A percentile compares a stretch with the other conserved stretches of the same genome.
These are phyloP conservation scores for Pelecanus crispus DNA, from an alignment of 2,113 vertebrate genomes.

Conservation along the genomic window DNA sequence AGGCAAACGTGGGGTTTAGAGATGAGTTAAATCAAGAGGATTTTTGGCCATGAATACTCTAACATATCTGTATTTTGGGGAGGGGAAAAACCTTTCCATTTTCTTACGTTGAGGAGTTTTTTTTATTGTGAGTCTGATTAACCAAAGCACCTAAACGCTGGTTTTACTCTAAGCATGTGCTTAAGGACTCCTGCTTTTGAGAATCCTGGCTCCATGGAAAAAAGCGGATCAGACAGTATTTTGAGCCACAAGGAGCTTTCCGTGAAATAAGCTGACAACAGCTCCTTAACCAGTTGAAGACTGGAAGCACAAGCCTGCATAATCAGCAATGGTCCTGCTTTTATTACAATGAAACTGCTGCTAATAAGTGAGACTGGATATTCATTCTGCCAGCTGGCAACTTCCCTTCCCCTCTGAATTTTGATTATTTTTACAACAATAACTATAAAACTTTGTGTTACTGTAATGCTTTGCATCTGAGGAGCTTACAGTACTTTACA, in stretches of 20 bases:
- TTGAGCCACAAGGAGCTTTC: slow-evolving; percentile 26
- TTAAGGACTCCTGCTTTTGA: slow-evolving; percentile 3
- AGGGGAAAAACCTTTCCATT: background rate
- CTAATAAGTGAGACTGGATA: slow-evolving; percentile 15
- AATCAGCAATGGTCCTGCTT: slow-evolving; percentile 3
- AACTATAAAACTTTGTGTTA: slow-evolving; percentile 5
- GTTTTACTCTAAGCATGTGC: background rate
- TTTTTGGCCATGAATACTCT: background rate
- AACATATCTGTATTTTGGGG: background rate
- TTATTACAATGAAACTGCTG: background rate
- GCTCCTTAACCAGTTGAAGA: slow-evolving; percentile 51
- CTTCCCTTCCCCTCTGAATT: slow-evolving; percentile 12
- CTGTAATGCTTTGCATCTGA: background rate
- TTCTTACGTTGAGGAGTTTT: background rate
- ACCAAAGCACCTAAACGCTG: background rate
- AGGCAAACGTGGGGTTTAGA: background rate
- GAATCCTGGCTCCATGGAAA: background rate
- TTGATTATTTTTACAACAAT: slow-evolving; percentile 34
- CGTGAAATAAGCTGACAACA: slow-evolving; percentile 46
- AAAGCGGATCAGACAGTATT: slow-evolving; percentile 37
- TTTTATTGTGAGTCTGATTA: background rate
- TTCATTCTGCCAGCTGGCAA: slow-evolving; percentile 33
- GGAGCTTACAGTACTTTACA: background rate
- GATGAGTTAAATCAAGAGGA: background rate
- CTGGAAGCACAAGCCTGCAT: slow-evolving; percentile 7